These are phyloP conservation scores for Acromyrmex echinatior DNA, from an alignment of 1,140 invertebrate species.

Conservation along the genomic window DNA sequence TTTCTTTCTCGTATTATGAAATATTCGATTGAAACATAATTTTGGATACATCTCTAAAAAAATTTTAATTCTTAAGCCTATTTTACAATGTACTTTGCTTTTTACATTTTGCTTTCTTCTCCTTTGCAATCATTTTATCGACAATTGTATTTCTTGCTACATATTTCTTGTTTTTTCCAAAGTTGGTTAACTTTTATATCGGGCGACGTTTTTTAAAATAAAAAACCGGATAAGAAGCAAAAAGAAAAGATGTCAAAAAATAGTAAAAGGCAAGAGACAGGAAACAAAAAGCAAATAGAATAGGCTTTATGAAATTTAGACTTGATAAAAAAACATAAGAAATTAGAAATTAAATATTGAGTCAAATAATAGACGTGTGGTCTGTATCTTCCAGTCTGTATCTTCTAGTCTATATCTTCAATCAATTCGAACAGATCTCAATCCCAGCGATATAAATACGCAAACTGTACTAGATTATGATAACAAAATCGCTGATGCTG, in stretches of 20 bases:
- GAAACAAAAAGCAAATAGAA: no score
- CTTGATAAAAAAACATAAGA: neutral
- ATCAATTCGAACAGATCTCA: neutral
- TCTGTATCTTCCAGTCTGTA: neutral
- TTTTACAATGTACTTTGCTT: no score
- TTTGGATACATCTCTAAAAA: neutral
- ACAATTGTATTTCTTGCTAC: no score
- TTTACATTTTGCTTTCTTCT: no score
- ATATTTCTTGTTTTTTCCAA: no score
- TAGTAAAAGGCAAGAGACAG: no score
- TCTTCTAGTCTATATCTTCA: neutral
- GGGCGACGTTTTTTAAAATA: no score
- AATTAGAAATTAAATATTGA: slow-evolving; percentile 4
- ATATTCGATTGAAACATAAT: neutral
- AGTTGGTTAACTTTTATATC: no score
- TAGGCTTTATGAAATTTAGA: no score
- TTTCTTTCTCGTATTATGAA: neutral
- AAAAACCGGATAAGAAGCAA: no score
- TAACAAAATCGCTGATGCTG: neutral
- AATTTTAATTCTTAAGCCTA: neutral
- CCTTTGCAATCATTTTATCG: no score
- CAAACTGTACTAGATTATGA: slow-evolving; percentile 21
- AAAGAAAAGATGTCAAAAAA: no score
- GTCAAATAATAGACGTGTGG: neutral
- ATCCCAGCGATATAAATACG: neutral